A percentile compares a stretch with the other conserved stretches of the same genome.
Conservation (phyloP, 2,888 invertebrate species). For the Agonopterix subpropinquella region DNA sequence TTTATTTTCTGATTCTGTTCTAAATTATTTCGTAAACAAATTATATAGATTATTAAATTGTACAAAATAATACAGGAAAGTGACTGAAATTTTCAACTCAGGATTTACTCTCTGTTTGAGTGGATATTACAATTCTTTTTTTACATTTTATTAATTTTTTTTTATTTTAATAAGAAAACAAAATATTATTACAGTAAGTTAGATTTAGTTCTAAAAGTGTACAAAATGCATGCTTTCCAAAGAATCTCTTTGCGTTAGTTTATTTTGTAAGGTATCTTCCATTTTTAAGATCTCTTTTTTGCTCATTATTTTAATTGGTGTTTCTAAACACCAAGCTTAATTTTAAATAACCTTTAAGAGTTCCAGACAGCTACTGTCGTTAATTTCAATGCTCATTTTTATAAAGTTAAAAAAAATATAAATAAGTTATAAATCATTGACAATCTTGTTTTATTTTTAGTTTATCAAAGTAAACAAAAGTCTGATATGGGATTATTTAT, state of each 20-base stretch:
- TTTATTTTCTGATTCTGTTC: too few relatives aligned
- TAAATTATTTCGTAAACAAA: too few relatives aligned
- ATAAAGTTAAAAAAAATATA: neutral
- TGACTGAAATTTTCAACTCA: too few relatives aligned
- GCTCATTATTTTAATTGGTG: too few relatives aligned
- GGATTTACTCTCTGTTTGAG: too few relatives aligned
- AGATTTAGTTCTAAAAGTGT: conserved; percentile 25
- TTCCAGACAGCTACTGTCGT: conserved; percentile 48
- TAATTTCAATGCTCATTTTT: conserved; percentile 22
- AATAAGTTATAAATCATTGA: neutral
- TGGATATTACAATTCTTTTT: too few relatives aligned
- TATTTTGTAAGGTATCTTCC: conserved; percentile 29
- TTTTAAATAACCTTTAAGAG: conserved; percentile 13
- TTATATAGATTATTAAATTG: too few relatives aligned
- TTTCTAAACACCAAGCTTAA: too few relatives aligned
- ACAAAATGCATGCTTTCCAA: conserved; percentile 69
- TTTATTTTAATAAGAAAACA: neutral
- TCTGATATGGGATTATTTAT: too few relatives aligned
- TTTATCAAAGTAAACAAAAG: too few relatives aligned
- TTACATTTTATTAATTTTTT: too few relatives aligned
- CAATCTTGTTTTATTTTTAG: neutral
- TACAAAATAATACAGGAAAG: too few relatives aligned
- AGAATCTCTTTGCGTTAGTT: conserved; percentile 52
- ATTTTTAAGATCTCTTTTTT: conserved; percentile 56
- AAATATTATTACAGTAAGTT: neutral